Evolutionary conservation across 1,140 invertebrate genomes (phyloP).

Genomic region (Apis cerana): DNA sequence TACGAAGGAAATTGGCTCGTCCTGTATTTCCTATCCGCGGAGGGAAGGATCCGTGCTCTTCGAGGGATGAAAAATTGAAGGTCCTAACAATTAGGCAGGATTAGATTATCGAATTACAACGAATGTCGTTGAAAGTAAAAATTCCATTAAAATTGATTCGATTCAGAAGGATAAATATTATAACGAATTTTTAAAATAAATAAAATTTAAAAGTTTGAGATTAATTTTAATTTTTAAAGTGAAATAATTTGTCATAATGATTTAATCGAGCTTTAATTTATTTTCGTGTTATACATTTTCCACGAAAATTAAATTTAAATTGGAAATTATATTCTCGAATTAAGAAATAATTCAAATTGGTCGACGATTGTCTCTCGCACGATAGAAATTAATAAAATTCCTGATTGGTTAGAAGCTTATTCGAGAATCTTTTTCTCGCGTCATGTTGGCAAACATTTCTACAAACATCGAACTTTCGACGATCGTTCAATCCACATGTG

Average conservation of each 20-base stretch:
- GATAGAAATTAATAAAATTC: background rate
- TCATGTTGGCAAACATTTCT: background rate
- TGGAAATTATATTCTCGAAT: no score
- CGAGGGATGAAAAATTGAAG: background rate
- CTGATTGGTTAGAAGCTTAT: background rate
- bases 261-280: no score
- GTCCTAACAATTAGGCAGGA: background rate
- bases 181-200: no score
- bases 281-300: no score
- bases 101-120: background rate
- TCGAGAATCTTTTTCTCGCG: background rate
- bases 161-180: no score
- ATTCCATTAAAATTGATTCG: no score
- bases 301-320: no score
- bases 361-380: background rate
- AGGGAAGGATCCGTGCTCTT: background rate
- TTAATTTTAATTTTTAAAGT: no score
- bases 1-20: slow-evolving; percentile 21
- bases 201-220: no score
- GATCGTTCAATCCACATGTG: background rate
- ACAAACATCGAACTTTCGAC: background rate
- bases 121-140: no score
- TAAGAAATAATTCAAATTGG: background rate
- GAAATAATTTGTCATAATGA: no score
- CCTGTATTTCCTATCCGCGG: slow-evolving; percentile 1